phyloP scores from a whole-genome alignment of 2,888 invertebrate genomes.

The Dasypolia templi region DNA sequence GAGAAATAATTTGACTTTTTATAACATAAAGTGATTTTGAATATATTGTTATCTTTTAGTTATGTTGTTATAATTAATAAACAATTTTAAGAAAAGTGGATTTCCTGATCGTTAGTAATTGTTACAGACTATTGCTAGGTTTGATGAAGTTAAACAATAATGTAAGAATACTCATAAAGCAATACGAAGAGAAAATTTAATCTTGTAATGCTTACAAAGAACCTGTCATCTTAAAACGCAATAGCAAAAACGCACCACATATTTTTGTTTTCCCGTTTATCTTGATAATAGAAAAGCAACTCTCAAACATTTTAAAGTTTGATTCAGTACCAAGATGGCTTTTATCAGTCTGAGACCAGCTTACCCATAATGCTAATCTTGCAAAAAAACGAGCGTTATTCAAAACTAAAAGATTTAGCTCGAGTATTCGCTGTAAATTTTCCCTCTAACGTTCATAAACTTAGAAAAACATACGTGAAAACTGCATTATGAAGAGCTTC shows the following conservation, averaged over 20 bases:
- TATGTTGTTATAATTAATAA: not conserved
- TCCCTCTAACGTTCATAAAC: constrained; percentile 73
- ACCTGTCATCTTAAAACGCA: constrained; percentile 1
- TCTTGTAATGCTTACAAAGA: constrained; percentile 1
- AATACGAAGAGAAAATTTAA: not conserved
- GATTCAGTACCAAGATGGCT: constrained; percentile 47
- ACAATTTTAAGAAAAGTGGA: not conserved
- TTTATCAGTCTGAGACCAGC: constrained; percentile 63
- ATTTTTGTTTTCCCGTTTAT: constrained; percentile 24
- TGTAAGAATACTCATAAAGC: not conserved
- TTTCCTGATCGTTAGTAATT: not conserved
- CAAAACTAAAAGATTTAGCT: constrained; percentile 71
- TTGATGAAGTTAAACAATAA: not conserved
- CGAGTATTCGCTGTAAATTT: constrained; percentile 72
- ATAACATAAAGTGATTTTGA: not conserved
- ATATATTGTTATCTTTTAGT: not conserved
- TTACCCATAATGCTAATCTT: constrained; percentile 65
- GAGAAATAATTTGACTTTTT: constrained; percentile 1
- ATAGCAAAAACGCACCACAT: not conserved
- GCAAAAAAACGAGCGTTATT: constrained; percentile 64
- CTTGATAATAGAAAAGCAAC: constrained; percentile 31
- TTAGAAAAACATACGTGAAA: constrained; percentile 78
- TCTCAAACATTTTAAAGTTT: constrained; percentile 46
- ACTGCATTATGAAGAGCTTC: constrained; percentile 73
- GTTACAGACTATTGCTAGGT: not conserved